A percentile compares a stretch with the other conserved stretches of the same genome.
These are phyloP conservation scores for Sapajus apella DNA, from an alignment of 2,113 vertebrate genomes.

Conservation along the genomic window DNA sequence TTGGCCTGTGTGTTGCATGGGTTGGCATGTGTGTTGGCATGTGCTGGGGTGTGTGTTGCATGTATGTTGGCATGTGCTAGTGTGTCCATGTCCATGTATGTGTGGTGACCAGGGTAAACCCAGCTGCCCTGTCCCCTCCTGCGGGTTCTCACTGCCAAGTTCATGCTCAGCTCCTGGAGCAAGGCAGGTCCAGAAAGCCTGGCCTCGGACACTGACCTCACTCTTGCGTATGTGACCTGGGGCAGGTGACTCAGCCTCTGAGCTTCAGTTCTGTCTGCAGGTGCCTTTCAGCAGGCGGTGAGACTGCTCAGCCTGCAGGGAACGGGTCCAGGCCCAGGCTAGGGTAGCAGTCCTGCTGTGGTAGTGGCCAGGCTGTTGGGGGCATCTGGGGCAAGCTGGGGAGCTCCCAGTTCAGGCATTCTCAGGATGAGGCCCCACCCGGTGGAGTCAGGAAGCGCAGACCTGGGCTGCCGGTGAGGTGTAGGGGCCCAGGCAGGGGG, in stretches of 20 bases:
- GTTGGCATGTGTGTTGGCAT: no score
- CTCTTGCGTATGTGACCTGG: rapidly evolving
- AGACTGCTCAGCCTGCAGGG: neutral
- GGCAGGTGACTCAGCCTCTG: neutral
- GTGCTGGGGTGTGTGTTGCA: no score
- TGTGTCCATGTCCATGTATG: rapidly evolving
- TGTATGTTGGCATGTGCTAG: neutral
- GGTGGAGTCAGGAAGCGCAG: neutral
- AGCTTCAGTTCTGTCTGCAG: neutral
- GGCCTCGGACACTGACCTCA: neutral
- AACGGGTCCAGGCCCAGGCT: neutral
- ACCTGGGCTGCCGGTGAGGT: neutral
- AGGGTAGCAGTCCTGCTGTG: neutral
- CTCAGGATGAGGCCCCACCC: neutral
- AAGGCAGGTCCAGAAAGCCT: rapidly evolving
- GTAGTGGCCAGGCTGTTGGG: neutral
- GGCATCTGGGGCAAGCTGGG: neutral
- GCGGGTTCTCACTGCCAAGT: no score
- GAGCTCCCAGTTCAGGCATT: neutral
- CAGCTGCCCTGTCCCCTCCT: neutral
- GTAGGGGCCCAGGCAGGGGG: neutral
- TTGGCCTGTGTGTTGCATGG: neutral
- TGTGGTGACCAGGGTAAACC: rapidly evolving
- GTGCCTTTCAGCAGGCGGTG: neutral
- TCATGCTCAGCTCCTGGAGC: rapidly evolving